A percentile compares a stretch with the other conserved stretches of the same genome.
phyloP scores from a whole-genome alignment of 2,888 invertebrate species.

The Apodemia mormo region DNA sequence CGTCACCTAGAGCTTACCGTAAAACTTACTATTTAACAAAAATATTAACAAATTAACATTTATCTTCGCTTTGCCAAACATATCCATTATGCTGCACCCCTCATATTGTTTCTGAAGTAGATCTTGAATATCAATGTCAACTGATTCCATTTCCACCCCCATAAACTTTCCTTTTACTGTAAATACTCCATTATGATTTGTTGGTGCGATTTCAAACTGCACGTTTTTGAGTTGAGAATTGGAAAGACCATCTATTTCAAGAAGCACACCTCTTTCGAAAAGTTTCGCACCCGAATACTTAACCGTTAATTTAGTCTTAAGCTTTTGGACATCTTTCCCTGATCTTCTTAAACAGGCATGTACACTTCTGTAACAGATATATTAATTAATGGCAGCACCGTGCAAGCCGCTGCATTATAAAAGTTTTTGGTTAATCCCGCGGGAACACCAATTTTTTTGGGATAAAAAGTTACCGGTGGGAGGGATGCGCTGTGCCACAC shows the following conservation, averaged over 20 bases:
- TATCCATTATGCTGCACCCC: constrained; percentile 87
- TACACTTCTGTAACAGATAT: constrained; percentile 70
- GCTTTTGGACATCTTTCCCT: constrained; percentile 75
- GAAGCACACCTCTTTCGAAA: constrained; percentile 86
- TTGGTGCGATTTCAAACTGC: constrained; percentile 87
- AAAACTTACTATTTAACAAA: constrained; percentile 89
- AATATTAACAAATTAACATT: constrained; percentile 89
- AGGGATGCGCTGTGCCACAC: too few relatives aligned
- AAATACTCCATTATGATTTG: constrained; percentile 85
- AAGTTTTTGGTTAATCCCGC: too few relatives aligned
- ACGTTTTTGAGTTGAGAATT: constrained; percentile 87
- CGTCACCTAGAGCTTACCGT: constrained; percentile 68
- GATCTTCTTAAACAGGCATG: constrained; percentile 75
- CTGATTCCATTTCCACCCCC: constrained; percentile 88
- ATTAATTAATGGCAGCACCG: too few relatives aligned
- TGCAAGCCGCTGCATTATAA: too few relatives aligned
- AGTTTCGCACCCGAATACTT: constrained; percentile 87
- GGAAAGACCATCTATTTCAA: constrained; percentile 86
- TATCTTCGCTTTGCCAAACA: constrained; percentile 90
- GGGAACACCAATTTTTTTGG: too few relatives aligned
- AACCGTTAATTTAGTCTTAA: constrained; percentile 81
- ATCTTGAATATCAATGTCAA: constrained; percentile 87
- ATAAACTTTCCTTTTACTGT: constrained; percentile 87
- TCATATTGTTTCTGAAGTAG: constrained; percentile 89
- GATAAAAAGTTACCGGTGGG: too few relatives aligned